Evolutionary conservation across 1,140 invertebrate species (phyloP).

Genomic region (Drosophila paulistorum): DNA sequence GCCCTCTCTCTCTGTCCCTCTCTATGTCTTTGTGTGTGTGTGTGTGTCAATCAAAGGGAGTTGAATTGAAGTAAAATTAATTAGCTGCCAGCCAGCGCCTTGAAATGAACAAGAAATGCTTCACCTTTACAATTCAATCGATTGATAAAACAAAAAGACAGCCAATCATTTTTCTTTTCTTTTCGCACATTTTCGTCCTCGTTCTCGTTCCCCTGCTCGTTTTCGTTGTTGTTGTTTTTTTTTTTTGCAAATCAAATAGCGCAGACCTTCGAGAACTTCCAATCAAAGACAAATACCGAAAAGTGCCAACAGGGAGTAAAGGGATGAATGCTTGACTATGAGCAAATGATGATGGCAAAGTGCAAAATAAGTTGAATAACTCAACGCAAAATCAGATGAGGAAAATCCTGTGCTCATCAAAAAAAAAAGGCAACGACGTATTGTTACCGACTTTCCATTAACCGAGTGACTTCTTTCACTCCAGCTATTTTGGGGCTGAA

Average conservation of each 20-base stretch:
- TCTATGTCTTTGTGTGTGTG: not conserved
- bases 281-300: constrained; percentile 57
- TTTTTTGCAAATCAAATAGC: constrained; percentile 40
- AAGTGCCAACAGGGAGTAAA: not conserved
- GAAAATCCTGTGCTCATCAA: not conserved
- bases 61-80: constrained; percentile 67
- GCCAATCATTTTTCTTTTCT: constrained; percentile 34
- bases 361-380: constrained; percentile 46
- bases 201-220: not conserved
- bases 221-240: constrained; percentile 10
- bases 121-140: constrained; percentile 37
- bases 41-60: constrained; percentile 64
- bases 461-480: too few relatives aligned
- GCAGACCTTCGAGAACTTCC: constrained; percentile 21
- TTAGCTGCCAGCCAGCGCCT: constrained; percentile 33
- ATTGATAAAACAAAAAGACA: constrained; percentile 40
- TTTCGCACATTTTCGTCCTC: not conserved
- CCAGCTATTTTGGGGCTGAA: too few relatives aligned
- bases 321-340: not conserved
- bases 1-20: too few relatives aligned
- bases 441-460: not conserved
- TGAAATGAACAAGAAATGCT: constrained; percentile 38
- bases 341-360: constrained; percentile 22
- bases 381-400: constrained; percentile 39
- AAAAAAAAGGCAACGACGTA: not conserved